Conservation (phyloP, 2,113 vertebrate genomes). For the Gorsachius goisagi region DNA sequence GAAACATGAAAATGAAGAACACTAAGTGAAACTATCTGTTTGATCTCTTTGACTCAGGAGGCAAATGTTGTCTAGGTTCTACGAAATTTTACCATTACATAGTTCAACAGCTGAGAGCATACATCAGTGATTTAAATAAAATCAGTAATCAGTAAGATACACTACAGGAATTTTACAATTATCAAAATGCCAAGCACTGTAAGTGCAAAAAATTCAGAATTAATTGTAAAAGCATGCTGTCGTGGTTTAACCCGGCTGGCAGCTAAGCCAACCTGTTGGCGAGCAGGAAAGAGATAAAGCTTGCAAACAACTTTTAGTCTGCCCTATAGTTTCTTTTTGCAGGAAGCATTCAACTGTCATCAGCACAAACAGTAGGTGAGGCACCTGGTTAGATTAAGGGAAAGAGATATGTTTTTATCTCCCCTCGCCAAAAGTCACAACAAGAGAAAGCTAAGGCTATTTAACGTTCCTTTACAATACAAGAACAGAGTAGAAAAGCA, state of each 20-base stretch:
- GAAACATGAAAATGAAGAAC: not conserved
- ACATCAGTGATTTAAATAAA: not conserved
- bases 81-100: not conserved
- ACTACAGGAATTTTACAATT: not conserved
- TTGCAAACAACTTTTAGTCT: not conserved
- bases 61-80: not conserved
- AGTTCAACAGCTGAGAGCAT: not conserved
- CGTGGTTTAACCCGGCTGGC: too few relatives aligned
- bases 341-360: constrained; percentile 4
- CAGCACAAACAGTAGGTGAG: not conserved
- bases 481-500: not conserved
- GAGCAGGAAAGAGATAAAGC: constrained; percentile 5
- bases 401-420: not conserved
- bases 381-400: not conserved
- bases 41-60: not conserved
- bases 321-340: not conserved
- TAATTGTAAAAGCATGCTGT: constrained; percentile 1
- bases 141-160: not conserved
- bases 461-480: not conserved
- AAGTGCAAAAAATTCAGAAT: not conserved
- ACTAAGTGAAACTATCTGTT: not conserved
- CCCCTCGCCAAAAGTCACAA: not conserved
- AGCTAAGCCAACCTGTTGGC: not conserved
- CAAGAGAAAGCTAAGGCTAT: not conserved
- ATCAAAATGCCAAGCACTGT: not conserved